These are phyloP conservation scores for Meteorus colon DNA, from an alignment of 2,888 invertebrate species.

Conservation along the genomic window DNA sequence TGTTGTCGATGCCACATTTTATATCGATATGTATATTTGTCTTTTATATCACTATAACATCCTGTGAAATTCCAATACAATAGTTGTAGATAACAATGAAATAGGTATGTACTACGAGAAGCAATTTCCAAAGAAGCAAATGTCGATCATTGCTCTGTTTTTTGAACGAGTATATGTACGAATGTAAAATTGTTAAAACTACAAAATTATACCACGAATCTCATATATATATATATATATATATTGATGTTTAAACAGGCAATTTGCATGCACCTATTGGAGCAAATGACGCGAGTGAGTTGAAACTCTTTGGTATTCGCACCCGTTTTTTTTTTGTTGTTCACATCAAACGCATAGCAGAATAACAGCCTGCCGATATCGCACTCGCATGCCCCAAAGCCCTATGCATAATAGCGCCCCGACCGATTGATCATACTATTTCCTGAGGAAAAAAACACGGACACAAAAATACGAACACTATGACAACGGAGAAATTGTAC, in stretches of 20 bases:
- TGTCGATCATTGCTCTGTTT: neutral
- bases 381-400: neutral
- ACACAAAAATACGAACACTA: no score
- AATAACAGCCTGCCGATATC: conserved; percentile 14
- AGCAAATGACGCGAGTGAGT: conserved; percentile 9
- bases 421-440: neutral
- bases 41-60: neutral
- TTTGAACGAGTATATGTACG: neutral
- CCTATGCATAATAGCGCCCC: neutral
- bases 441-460: no score
- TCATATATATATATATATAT: neutral
- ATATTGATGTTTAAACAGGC: conserved; percentile 2
- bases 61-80: conserved; percentile 4
- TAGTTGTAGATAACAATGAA: conserved; percentile 18
- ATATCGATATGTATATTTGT: neutral
- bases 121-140: conserved; percentile 12
- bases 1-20: neutral
- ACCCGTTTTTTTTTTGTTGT: neutral
- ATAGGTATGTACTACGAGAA: neutral
- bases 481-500: no score
- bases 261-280: conserved; percentile 1
- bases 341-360: conserved; percentile 13
- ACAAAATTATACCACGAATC: neutral
- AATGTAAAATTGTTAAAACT: conserved; percentile 3
- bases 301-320: neutral